Percentiles rank a stretch among this genome's conserved stretches.
Evolutionary conservation across 64 coral and sea anemone species (phyloP).

Genomic region (Montipora cactus): DNA sequence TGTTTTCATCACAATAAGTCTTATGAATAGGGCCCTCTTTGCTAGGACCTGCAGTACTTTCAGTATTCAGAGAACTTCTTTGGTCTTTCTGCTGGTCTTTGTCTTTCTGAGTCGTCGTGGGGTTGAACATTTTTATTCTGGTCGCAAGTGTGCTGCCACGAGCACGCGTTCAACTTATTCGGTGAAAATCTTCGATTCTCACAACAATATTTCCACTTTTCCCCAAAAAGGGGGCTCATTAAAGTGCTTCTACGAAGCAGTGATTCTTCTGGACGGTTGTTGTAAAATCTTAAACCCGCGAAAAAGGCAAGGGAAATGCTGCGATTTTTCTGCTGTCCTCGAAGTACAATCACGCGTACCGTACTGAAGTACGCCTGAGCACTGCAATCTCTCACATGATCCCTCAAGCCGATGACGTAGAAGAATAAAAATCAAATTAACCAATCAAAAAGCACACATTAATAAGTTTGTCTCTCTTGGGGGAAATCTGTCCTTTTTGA

Average conservation of each 20-base stretch:
- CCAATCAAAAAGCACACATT: too few species aligned
- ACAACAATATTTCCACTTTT: not conserved
- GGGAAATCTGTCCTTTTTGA: too few species aligned
- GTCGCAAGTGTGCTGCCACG: not conserved
- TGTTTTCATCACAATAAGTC: not conserved
- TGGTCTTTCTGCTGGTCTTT: not conserved
- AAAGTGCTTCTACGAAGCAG: conserved; percentile 7
- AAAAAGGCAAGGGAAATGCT: not conserved
- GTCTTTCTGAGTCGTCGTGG: not conserved
- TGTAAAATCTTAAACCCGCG: not conserved
- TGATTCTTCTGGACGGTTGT: not conserved
- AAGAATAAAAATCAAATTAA: too few species aligned
- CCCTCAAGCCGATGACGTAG: too few species aligned
- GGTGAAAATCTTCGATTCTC: not conserved
- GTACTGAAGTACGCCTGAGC: too few species aligned
- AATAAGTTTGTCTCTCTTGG: too few species aligned
- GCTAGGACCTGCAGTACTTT: not conserved
- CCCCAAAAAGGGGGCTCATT: not conserved
- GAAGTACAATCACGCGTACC: too few species aligned
- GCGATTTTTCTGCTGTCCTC: too few species aligned
- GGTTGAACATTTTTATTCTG: not conserved
- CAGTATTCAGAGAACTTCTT: not conserved
- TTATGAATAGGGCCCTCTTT: not conserved
- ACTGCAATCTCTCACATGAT: too few species aligned
- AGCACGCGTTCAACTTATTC: not conserved